phyloP scores from a whole-genome alignment of 92 coral and sea anemone species.

The Bergia puertoricense region DNA sequence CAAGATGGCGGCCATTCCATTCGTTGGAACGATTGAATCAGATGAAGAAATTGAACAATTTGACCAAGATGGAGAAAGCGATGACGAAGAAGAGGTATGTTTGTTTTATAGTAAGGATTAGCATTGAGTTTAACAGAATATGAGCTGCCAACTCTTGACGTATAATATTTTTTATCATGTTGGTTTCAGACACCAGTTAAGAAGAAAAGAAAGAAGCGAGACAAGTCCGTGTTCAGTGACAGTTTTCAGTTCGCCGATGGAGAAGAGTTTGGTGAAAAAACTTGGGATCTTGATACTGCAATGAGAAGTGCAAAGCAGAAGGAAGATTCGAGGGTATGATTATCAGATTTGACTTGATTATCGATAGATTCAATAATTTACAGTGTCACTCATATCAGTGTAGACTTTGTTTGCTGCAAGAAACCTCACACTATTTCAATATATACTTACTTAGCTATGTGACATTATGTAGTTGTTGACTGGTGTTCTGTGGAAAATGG shows the following conservation, averaged over 20 bases:
- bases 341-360: neutral
- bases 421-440: too few relatives aligned
- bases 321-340: slow-evolving; percentile 57
- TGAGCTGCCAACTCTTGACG: neutral
- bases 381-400: too few relatives aligned
- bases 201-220: slow-evolving; percentile 59
- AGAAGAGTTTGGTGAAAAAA: slow-evolving; percentile 56
- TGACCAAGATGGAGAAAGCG: slow-evolving; percentile 82
- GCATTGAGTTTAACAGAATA: neutral
- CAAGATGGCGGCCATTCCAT: slow-evolving; percentile 94
- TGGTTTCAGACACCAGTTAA: slow-evolving; percentile 53
- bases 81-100: slow-evolving; percentile 76
- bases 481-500: too few relatives aligned
- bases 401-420: too few relatives aligned
- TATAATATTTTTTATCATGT: neutral
- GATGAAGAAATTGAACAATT: slow-evolving; percentile 88
- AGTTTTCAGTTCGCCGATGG: slow-evolving; percentile 77
- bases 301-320: slow-evolving; percentile 74
- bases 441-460: too few relatives aligned
- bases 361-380: too few relatives aligned
- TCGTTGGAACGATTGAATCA: slow-evolving; percentile 95
- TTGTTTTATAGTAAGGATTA: neutral
- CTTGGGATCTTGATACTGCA: slow-evolving; percentile 90
- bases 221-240: slow-evolving; percentile 70
- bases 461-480: too few relatives aligned